These are phyloP conservation scores for Synergus laeviventris DNA, from an alignment of 2,888 invertebrate genomes.

Conservation along the genomic window DNA sequence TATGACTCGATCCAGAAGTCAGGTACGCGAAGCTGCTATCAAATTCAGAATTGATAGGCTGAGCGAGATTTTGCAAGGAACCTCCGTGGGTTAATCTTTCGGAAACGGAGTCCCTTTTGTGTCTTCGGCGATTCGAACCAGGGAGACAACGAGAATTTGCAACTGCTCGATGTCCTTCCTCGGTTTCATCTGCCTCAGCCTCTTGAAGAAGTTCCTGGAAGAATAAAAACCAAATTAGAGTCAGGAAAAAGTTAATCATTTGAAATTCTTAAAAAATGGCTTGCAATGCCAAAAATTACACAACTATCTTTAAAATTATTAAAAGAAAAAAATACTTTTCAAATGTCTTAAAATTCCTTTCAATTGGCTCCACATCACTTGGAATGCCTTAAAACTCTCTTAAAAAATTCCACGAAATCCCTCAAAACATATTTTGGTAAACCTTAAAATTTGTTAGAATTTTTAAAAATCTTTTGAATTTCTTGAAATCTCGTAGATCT, in stretches of 20 bases:
- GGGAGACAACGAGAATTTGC: slow-evolving; percentile 71
- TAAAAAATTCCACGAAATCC: too few species aligned
- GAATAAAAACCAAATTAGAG: slow-evolving; percentile 26
- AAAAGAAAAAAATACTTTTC: too few species aligned
- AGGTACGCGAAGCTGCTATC: slow-evolving; percentile 71
- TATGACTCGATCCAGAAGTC: slow-evolving; percentile 69
- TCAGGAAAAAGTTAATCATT: slow-evolving; percentile 15
- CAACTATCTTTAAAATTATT: too few species aligned
- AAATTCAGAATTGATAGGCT: slow-evolving; percentile 75
- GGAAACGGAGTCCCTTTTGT: slow-evolving; percentile 77
- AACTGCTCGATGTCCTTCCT: slow-evolving; percentile 73
- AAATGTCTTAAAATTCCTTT: too few species aligned
- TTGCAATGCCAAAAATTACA: too few species aligned
- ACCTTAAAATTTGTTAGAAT: too few species aligned
- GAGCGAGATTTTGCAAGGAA: slow-evolving; percentile 79
- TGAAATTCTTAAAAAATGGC: too few species aligned
- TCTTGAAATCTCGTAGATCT: too few species aligned
- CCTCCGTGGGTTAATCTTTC: slow-evolving; percentile 79
- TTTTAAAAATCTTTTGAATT: too few species aligned
- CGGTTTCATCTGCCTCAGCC: slow-evolving; percentile 85
- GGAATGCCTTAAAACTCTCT: too few species aligned
- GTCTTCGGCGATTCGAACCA: slow-evolving; percentile 73
- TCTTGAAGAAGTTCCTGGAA: slow-evolving; percentile 85
- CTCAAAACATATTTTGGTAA: too few species aligned
- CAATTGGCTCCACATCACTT: too few species aligned